Evolutionary conservation across 2,797 vertebrate species (phyloP).

Genomic region (Phylloscopus collybita): DNA sequence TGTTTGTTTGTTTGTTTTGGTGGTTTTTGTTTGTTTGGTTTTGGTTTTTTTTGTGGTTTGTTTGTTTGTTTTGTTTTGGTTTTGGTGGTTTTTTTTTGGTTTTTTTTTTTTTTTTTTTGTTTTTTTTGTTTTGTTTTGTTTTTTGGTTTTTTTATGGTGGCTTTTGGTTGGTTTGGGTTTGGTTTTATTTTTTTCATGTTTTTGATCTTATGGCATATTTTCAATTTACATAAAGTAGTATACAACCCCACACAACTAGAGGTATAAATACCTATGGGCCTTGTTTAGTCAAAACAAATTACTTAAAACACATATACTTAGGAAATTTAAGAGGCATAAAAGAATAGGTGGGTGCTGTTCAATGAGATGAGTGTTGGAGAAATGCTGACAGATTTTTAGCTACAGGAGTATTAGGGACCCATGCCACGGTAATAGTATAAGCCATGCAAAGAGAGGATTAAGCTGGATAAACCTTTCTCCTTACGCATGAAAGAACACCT

Average conservation of each 20-base stretch:
- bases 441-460: conserved; percentile 51
- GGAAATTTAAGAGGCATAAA: neutral
- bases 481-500: conserved; percentile 52
- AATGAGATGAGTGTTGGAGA: neutral
- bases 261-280: neutral
- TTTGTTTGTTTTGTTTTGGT: no score
- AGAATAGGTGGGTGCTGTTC: neutral
- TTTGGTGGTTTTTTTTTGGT: no score
- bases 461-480: conserved; percentile 51
- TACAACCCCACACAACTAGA: neutral
- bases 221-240: neutral
- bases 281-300: neutral
- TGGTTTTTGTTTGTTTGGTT: no score
- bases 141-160: neutral
- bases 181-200: neutral
- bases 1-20: no score
- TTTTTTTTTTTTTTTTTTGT: no score
- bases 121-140: no score
- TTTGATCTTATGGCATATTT: neutral
- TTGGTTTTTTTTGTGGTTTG: no score
- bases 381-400: neutral
- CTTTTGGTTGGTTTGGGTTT: neutral
- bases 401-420: neutral
- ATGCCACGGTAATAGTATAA: conserved; percentile 11
- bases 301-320: neutral